Evolutionary conservation across 2,113 vertebrate genomes (phyloP).

Genomic region (Perccottus glenii): DNA sequence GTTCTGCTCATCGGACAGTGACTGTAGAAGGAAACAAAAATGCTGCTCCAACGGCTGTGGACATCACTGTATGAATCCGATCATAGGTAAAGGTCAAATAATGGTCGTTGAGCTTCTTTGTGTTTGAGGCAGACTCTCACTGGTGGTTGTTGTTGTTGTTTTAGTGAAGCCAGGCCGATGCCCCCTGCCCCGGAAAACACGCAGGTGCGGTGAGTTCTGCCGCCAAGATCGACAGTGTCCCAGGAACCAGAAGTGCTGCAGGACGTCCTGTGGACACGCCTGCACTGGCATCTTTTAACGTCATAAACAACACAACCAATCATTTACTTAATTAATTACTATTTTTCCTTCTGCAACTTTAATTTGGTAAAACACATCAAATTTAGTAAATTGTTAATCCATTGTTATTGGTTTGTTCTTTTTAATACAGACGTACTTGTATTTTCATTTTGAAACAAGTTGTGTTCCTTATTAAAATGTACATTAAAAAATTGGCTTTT

Average conservation of each 20-base stretch:
- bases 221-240: slow-evolving; percentile 76
- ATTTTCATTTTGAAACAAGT: too few relatives aligned
- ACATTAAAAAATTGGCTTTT: too few relatives aligned
- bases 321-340: too few relatives aligned
- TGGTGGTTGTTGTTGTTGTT: slow-evolving; percentile 1
- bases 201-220: slow-evolving; percentile 77
- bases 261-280: slow-evolving; percentile 70
- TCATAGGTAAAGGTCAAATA: background rate
- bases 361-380: too few relatives aligned
- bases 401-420: too few relatives aligned
- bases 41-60: background rate
- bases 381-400: too few relatives aligned
- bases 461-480: too few relatives aligned
- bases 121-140: too few relatives aligned
- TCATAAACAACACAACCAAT: too few relatives aligned
- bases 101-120: background rate
- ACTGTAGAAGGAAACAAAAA: background rate
- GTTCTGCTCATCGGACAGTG: background rate
- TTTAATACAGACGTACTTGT: too few relatives aligned
- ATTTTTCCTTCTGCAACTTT: too few relatives aligned
- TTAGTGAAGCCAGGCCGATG: slow-evolving; percentile 77
- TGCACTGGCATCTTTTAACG: slow-evolving; percentile 55
- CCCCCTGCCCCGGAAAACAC: slow-evolving; percentile 56
- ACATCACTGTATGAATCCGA: background rate
- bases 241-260: slow-evolving; percentile 77